Percentiles rank a stretch among this genome's conserved stretches.
phyloP scores from a whole-genome alignment of 2,113 vertebrate species.

The Gymnorhina tibicen region DNA sequence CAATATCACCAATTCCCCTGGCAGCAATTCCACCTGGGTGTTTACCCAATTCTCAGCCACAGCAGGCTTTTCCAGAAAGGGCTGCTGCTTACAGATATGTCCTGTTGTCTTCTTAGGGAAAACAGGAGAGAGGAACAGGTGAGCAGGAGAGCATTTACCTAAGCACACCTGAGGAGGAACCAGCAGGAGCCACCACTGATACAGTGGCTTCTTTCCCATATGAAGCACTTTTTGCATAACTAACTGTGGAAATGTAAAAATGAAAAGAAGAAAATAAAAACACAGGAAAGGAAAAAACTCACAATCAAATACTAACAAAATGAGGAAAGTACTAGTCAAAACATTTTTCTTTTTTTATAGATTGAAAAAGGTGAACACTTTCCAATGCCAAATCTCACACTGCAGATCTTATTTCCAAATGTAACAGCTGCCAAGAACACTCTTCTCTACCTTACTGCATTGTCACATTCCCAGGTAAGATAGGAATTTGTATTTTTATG shows the following conservation, averaged over 20 bases:
- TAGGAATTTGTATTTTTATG: background rate
- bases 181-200: background rate
- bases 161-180: background rate
- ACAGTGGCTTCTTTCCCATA: background rate
- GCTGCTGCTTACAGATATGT: background rate
- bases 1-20: background rate
- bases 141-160: background rate
- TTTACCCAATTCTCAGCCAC: background rate
- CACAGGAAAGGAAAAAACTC: background rate
- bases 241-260: background rate
- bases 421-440: constrained; percentile 73
- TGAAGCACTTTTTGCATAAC: background rate
- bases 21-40: background rate
- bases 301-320: background rate
- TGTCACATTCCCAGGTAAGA: constrained; percentile 77
- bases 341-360: constrained; percentile 59
- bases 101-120: background rate
- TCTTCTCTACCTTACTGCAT: constrained; percentile 81
- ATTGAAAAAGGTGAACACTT: constrained; percentile 77
- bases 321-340: background rate
- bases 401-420: constrained; percentile 82
- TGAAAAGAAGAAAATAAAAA: background rate
- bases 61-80: background rate
- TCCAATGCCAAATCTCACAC: constrained; percentile 75
- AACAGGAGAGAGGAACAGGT: background rate